Conservation (phyloP, 2,797 vertebrate species). For the Hephaestus fuliginosus region DNA sequence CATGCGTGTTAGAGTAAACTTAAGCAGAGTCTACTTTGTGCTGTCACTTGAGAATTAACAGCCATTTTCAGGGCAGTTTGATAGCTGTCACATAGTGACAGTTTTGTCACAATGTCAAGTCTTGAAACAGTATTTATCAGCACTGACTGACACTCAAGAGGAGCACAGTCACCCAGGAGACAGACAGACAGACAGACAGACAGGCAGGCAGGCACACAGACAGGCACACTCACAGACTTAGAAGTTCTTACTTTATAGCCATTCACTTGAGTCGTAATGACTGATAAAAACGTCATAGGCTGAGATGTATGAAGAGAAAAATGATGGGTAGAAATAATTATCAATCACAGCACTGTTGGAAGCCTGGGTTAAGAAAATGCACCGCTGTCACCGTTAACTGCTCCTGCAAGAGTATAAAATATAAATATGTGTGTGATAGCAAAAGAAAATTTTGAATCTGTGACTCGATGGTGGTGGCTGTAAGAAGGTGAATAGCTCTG, state of each 20-base stretch:
- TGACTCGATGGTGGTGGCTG: not conserved
- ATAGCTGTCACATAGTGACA: constrained; percentile 65
- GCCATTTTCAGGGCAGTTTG: constrained; percentile 50
- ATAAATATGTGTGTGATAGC: not conserved
- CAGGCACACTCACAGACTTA: not conserved
- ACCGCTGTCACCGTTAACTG: constrained; percentile 71
- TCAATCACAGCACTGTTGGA: constrained; percentile 80
- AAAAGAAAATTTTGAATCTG: not conserved
- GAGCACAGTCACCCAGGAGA: constrained; percentile 53
- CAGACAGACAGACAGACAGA: constrained; percentile 17
- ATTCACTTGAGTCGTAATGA: constrained; percentile 35
- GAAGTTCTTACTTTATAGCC: constrained; percentile 22
- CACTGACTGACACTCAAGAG: constrained; percentile 64
- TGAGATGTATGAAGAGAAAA: constrained; percentile 20
- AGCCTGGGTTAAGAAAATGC: constrained; percentile 74
- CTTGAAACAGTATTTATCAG: constrained; percentile 61
- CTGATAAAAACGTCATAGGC: constrained; percentile 34
- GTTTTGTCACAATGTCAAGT: constrained; percentile 56
- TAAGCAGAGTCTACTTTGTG: constrained; percentile 22
- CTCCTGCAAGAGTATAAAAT: not conserved
- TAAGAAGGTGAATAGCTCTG: not conserved
- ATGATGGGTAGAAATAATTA: constrained; percentile 69
- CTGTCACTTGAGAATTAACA: constrained; percentile 44
- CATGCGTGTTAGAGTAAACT: constrained; percentile 22
- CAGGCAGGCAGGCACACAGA: not conserved